phyloP scores from a whole-genome alignment of 2,797 vertebrate genomes.

The Chromis chromis region DNA sequence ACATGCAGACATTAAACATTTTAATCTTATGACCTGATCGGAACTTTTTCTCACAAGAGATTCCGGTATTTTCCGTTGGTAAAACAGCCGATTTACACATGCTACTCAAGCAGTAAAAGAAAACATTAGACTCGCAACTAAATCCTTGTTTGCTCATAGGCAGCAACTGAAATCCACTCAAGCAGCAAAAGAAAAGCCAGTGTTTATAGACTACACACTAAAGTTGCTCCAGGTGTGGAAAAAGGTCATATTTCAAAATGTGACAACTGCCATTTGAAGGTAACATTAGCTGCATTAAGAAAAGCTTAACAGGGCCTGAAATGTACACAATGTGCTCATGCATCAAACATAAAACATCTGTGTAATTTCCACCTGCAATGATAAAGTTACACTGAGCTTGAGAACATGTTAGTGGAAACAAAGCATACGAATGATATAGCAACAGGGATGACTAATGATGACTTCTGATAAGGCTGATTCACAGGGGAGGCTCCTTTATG shows the following conservation, averaged over 20 bases:
- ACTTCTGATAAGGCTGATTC: conserved; percentile 5
- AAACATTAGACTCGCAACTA: background rate
- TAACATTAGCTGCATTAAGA: background rate
- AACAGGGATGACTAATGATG: background rate
- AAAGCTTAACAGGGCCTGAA: background rate
- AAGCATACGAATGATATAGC: background rate
- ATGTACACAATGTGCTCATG: background rate
- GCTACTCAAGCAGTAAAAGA: background rate
- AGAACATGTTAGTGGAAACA: background rate
- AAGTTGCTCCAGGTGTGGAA: background rate
- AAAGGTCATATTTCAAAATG: conserved; percentile 1
- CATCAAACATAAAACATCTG: background rate
- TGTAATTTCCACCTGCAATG: background rate
- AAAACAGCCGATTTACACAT: background rate
- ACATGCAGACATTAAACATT: background rate
- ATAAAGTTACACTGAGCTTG: background rate
- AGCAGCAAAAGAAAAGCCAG: background rate
- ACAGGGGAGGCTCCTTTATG: background rate
- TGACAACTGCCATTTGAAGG: background rate
- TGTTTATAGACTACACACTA: background rate
- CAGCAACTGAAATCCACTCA: background rate
- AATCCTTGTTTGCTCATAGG: background rate
- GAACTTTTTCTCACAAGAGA: background rate
- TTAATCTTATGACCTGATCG: background rate
- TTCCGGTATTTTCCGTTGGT: too few relatives aligned